phyloP scores from a whole-genome alignment of 2,888 invertebrate species.

The Himalopsyche anomala region DNA sequence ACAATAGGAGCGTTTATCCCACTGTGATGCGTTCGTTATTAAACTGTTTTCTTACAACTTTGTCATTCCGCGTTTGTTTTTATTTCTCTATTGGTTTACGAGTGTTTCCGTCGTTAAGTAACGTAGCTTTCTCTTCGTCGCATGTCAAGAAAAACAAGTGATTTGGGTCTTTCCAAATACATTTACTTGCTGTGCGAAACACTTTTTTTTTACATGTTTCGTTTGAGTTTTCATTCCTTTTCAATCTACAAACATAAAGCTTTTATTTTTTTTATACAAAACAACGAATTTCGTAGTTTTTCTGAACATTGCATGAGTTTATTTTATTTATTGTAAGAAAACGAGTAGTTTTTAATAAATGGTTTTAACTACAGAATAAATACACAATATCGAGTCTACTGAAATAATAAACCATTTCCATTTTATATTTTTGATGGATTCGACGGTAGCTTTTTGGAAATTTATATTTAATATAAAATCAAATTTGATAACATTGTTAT shows the following conservation, averaged over 20 bases:
- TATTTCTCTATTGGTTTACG: slow-evolving; percentile 28
- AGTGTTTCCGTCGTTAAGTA: slow-evolving; percentile 9
- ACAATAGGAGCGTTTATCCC: not conserved
- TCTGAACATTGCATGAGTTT: no score
- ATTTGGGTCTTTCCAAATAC: slow-evolving; percentile 16
- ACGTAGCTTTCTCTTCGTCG: not conserved
- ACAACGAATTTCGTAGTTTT: no score
- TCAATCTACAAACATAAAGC: not conserved
- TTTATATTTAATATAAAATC: no score
- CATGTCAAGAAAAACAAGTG: slow-evolving; percentile 15
- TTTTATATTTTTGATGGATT: no score
- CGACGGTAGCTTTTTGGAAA: no score
- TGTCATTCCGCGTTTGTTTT: slow-evolving; percentile 17
- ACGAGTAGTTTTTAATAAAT: no score
- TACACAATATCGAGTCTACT: no score
- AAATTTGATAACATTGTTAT: no score
- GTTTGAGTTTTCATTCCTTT: not conserved
- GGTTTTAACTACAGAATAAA: no score
- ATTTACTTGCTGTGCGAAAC: not conserved
- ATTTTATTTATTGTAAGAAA: no score
- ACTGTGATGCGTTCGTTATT: not conserved
- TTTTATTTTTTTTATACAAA: no score
- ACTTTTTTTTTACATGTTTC: not conserved
- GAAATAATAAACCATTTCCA: no score
- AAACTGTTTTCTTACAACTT: slow-evolving; percentile 9